Evolutionary conservation across 2,888 invertebrate species (phyloP).

Genomic region (Lasioglossum lativentre): DNA sequence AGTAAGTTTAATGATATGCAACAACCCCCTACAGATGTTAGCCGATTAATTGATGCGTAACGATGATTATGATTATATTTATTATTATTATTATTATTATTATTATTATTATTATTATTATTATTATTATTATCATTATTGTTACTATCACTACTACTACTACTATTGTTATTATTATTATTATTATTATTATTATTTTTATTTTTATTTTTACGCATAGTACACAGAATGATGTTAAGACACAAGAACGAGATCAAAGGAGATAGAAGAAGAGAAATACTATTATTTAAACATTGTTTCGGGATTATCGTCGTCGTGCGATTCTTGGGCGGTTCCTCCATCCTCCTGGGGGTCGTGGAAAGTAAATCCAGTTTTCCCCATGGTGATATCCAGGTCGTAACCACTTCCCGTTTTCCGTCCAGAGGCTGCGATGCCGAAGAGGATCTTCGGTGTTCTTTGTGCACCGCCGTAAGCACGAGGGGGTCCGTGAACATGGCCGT

Average conservation of each 20-base stretch:
- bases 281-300: conserved; percentile 67
- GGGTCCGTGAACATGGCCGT: not conserved
- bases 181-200: conserved; percentile 50
- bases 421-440: not conserved
- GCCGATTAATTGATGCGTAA: conserved; percentile 73
- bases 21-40: conserved; percentile 71
- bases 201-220: conserved; percentile 74
- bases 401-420: conserved; percentile 1
- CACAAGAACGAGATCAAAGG: conserved; percentile 40
- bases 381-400: not conserved
- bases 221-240: conserved; percentile 68
- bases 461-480: not conserved
- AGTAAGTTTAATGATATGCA: conserved; percentile 73
- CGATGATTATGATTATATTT: conserved; percentile 72
- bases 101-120: conserved; percentile 11
- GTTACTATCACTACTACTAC: conserved; percentile 39
- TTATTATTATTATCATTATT: conserved; percentile 4
- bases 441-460: not conserved
- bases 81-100: conserved; percentile 20
- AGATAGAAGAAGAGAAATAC: conserved; percentile 57
- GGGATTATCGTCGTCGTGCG: conserved; percentile 57
- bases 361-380: not conserved
- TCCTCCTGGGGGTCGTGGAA: not conserved
- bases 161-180: conserved; percentile 4
- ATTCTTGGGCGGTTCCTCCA: conserved; percentile 19